Evolutionary conservation across 2,113 vertebrate genomes (phyloP).

Genomic region (Macheiramphus alcinus): DNA sequence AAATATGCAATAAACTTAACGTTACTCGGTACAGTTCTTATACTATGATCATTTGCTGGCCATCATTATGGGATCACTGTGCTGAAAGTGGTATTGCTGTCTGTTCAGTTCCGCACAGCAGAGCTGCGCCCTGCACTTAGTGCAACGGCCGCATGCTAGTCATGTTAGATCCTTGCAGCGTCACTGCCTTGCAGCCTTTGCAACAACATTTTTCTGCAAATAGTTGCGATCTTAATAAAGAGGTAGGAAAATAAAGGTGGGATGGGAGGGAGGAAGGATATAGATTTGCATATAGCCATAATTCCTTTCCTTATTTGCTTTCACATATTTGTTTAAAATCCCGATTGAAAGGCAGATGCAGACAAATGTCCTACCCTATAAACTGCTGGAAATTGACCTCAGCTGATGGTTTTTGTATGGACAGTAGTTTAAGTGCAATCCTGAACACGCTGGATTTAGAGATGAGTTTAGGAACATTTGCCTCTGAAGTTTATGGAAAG

Average conservation of each 20-base stretch:
- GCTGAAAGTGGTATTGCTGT: neutral
- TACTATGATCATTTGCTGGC: neutral
- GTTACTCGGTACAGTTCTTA: neutral
- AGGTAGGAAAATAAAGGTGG: neutral
- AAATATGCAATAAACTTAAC: neutral
- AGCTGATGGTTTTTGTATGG: neutral
- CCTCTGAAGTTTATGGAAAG: neutral
- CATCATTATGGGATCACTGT: neutral
- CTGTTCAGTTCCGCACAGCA: neutral
- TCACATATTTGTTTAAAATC: neutral
- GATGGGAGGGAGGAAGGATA: too few species aligned
- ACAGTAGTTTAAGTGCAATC: neutral
- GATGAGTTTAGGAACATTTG: neutral
- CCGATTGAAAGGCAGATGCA: neutral
- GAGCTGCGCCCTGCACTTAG: neutral
- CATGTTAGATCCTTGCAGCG: neutral
- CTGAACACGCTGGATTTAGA: neutral
- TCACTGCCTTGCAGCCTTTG: neutral
- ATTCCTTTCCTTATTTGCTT: neutral
- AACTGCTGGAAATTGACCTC: neutral
- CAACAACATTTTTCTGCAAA: too few species aligned
- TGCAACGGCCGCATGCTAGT: fast-evolving
- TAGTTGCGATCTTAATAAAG: neutral
- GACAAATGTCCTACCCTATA: neutral
- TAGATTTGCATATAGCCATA: neutral